These are phyloP conservation scores for Lepidostoma basale DNA, from an alignment of 1,140 invertebrate genomes.

Conservation along the genomic window DNA sequence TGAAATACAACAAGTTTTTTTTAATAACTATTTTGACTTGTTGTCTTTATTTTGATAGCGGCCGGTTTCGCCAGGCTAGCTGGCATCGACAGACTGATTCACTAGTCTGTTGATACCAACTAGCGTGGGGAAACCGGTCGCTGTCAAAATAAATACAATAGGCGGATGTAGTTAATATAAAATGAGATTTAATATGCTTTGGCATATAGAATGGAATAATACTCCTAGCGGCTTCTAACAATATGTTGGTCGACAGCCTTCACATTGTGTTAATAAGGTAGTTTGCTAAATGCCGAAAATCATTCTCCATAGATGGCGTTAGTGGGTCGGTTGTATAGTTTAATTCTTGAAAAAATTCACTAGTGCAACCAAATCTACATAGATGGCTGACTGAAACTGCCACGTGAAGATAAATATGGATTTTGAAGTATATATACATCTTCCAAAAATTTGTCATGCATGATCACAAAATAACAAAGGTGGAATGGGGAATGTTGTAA, in stretches of 20 bases:
- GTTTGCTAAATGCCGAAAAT: background rate
- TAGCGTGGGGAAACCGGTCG: background rate
- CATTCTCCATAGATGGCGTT: background rate
- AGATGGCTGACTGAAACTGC: no score
- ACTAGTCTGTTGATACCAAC: background rate
- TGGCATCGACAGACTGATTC: background rate
- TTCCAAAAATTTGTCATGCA: no score
- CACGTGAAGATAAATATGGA: no score
- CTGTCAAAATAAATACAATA: background rate
- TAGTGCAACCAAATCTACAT: no score
- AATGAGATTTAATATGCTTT: background rate
- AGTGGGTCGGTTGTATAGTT: background rate
- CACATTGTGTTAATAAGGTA: background rate
- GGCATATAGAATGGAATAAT: background rate
- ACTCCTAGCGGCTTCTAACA: background rate
- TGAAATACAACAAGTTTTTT: no score
- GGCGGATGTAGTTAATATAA: background rate
- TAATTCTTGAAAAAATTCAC: no score
- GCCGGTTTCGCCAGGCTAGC: background rate
- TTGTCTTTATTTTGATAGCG: background rate
- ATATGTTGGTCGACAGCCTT: background rate
- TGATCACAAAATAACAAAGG: no score
- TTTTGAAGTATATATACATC: no score
- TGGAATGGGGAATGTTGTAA: no score
- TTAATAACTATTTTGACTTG: no score